Evolutionary conservation across 2,797 vertebrate genomes (phyloP).

Genomic region (Lemur catta): DNA sequence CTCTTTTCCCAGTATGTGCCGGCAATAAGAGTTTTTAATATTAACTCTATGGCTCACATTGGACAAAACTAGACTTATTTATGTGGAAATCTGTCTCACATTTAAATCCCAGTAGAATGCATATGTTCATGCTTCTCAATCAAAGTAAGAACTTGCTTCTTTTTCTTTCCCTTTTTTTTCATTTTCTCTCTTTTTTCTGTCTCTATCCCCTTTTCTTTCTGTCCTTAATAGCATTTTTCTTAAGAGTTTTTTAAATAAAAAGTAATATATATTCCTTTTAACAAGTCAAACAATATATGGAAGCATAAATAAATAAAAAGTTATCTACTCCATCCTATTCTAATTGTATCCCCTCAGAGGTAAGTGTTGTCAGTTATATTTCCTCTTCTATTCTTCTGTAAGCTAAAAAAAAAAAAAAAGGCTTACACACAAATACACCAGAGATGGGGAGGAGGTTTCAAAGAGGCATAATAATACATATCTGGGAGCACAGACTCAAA

Average conservation of each 20-base stretch:
- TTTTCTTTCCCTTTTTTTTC: neutral
- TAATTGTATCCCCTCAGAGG: neutral
- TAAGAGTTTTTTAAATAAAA: neutral
- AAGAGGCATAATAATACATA: neutral
- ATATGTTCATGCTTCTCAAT: neutral
- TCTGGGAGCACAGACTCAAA: neutral
- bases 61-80: neutral
- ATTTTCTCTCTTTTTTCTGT: neutral
- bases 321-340: neutral
- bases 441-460: neutral
- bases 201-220: neutral
- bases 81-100: neutral
- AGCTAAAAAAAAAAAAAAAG: too few relatives aligned
- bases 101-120: neutral
- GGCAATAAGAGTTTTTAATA: neutral
- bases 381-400: neutral
- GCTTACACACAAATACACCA: neutral
- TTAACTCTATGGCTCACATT: neutral
- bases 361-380: neutral
- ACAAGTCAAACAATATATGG: neutral
- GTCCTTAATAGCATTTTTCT: neutral
- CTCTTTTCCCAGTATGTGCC: neutral
- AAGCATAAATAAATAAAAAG: neutral
- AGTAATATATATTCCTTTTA: neutral
- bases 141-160: neutral